Percentiles rank a stretch among this genome's conserved stretches.
phyloP scores from a whole-genome alignment of 2,888 invertebrate species.

The Cephalotes varians region DNA sequence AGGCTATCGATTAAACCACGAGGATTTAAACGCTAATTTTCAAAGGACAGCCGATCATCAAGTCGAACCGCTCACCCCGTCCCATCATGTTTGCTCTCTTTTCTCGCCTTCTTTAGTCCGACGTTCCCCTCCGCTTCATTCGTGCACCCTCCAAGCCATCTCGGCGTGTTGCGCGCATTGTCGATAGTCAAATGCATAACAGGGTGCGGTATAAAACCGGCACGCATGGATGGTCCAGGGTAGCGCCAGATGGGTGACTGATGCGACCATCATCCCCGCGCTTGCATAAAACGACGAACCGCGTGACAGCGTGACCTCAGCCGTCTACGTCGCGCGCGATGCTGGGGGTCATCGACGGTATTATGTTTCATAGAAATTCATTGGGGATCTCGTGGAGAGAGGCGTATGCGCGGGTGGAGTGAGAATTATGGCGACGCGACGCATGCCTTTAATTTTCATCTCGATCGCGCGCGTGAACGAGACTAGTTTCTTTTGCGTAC shows the following conservation, averaged over 20 bases:
- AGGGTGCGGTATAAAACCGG: constrained; percentile 80
- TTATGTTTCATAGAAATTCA: constrained; percentile 69
- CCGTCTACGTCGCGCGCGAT: constrained; percentile 57
- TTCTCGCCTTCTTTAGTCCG: constrained; percentile 65
- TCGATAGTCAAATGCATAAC: constrained; percentile 83
- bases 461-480: neutral
- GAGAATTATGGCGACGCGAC: constrained; percentile 20
- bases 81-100: constrained; percentile 53
- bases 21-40: constrained; percentile 80
- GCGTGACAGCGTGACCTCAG: constrained; percentile 72
- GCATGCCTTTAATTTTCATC: constrained; percentile 34
- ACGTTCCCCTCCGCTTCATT: constrained; percentile 67
- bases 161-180: constrained; percentile 84
- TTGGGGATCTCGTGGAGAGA: constrained; percentile 29
- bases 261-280: constrained; percentile 79
- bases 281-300: constrained; percentile 75
- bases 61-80: constrained; percentile 61
- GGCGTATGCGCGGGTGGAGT: neutral
- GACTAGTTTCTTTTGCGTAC: neutral
- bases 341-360: constrained; percentile 68
- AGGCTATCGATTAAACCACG: constrained; percentile 27
- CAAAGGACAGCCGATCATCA: constrained; percentile 78
- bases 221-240: constrained; percentile 83
- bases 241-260: constrained; percentile 85
- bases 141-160: constrained; percentile 81